Base-by-base conservation (phyloP, 2,888 invertebrate species). In the Aleiodes alternator region DNA sequence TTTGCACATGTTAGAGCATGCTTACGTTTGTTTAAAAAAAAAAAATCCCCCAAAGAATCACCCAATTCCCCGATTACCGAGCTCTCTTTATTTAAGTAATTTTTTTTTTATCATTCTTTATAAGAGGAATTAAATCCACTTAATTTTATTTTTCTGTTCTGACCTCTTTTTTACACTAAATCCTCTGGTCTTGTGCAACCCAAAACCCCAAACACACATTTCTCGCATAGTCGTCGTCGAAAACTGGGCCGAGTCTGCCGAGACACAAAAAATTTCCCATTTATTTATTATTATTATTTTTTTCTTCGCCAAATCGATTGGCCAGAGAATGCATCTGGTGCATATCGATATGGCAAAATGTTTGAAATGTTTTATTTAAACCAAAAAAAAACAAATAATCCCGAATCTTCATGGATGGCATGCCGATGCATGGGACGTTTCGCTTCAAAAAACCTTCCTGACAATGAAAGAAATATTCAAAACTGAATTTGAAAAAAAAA, bases 1-100 rank as follows among this genome's bases (percentile, higher is more conserved):
- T 89, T 89, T 89, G 89, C 89, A 89, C 86, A 89, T 89, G 89
- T 89, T 89, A 89, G 89, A 88, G 89, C 89, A 89, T 89, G 89
- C 87, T 83, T 87, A 86, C 82, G 86, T 89, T 89, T 87, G 86
- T 89, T 89, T 88, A 86, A 84, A 81, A 80, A 34, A 34, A 23
- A 6, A 34, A 76, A 43, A 43, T 43, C 1, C 11, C 80, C 76
- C 80, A 78, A 68, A 48, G 51, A 56, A 73, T 56, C 56, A 66
- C 72, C 72, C 29, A 72, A 51, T 69, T 57, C 70, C 68, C 34
- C 69, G n/a, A 75, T 38, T 51, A 75, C 61, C 77, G 69, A 68
- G 53, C 70, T 69, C 71, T 59, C 51, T 23, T 57, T 55, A 51
- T 51, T 31, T 16, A 5, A 16, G n/a, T 56, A 6, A 3, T 34